phyloP scores from a whole-genome alignment of 2,888 invertebrate species.

The Neoaliturus tenellus region DNA sequence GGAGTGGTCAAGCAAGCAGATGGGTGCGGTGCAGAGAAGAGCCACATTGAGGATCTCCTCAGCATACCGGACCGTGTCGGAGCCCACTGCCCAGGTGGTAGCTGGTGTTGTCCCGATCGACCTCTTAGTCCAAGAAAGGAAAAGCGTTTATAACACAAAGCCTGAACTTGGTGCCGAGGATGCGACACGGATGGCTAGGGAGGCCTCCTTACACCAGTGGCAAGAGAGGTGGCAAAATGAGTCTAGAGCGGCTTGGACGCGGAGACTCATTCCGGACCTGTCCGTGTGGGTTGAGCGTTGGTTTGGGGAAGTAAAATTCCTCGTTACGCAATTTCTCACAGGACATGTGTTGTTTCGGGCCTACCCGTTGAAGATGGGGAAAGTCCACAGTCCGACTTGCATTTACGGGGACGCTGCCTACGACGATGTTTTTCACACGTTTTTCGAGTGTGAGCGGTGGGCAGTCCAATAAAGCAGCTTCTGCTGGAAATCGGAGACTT shows the following conservation, averaged over 20 bases:
- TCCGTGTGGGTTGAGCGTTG: not conserved
- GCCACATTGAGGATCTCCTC: not conserved
- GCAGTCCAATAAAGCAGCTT: too few relatives aligned
- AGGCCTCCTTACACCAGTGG: not conserved
- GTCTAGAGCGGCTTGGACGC: not conserved
- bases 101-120: not conserved
- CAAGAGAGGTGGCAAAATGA: not conserved
- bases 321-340: not conserved
- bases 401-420: too few relatives aligned
- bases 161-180: not conserved
- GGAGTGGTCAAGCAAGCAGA: not conserved
- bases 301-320: not conserved
- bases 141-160: not conserved
- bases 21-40: not conserved
- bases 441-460: too few relatives aligned
- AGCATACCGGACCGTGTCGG: not conserved
- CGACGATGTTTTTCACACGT: too few relatives aligned
- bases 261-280: not conserved
- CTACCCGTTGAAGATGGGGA: too few relatives aligned
- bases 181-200: not conserved
- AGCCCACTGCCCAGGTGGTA: not conserved
- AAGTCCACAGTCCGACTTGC: too few relatives aligned
- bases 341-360: not conserved
- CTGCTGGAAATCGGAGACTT: too few relatives aligned
- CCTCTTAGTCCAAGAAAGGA: not conserved